phyloP scores from a whole-genome alignment of 2,113 vertebrate genomes.

The Myodes glareolus region DNA sequence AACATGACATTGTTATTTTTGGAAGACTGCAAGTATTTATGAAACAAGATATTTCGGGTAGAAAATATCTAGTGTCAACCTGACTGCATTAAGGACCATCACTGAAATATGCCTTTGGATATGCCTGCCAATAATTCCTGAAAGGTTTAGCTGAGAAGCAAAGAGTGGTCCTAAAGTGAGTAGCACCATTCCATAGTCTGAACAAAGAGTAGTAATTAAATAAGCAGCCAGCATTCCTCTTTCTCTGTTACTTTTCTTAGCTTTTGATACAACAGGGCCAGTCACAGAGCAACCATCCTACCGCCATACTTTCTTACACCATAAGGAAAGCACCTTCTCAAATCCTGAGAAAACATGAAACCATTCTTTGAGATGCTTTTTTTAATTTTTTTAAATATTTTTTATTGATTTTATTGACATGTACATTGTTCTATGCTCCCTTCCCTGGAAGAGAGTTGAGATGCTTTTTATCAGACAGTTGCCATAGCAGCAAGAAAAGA shows the following conservation, averaged over 20 bases:
- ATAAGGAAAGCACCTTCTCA: background rate
- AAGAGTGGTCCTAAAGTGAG: background rate
- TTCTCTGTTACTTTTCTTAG: background rate
- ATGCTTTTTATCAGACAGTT: background rate
- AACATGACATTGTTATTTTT: background rate
- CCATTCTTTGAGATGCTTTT: background rate
- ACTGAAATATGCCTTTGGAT: background rate
- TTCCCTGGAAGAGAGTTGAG: too few species aligned
- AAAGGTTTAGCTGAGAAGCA: background rate
- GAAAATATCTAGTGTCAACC: background rate
- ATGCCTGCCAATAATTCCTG: background rate
- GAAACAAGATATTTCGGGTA: background rate
- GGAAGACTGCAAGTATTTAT: background rate
- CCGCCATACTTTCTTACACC: background rate
- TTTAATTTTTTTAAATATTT: background rate
- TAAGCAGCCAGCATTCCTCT: background rate
- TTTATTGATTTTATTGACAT: too few species aligned
- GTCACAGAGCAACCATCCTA: background rate
- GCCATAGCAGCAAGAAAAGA: background rate
- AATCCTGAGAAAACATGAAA: background rate
- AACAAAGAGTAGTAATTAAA: background rate
- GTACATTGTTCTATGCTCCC: too few species aligned
- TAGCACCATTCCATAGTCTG: background rate
- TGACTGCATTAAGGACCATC: background rate
- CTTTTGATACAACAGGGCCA: background rate